Evolutionary conservation across 2,113 vertebrate species (phyloP).

Genomic region (Sturnus vulgaris): DNA sequence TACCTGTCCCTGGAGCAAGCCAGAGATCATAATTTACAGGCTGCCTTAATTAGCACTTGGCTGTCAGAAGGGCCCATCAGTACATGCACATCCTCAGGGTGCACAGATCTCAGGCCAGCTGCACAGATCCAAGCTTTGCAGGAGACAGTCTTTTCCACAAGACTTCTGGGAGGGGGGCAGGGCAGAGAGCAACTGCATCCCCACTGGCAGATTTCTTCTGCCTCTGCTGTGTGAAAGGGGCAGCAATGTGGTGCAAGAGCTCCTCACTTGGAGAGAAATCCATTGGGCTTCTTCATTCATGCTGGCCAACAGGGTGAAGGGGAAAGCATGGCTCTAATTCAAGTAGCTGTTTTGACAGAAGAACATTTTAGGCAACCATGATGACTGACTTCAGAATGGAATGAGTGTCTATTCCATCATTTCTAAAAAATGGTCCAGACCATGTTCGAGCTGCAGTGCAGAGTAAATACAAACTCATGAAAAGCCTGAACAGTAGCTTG

Average conservation of each 20-base stretch:
- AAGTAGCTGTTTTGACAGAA: background rate
- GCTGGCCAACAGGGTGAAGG: background rate
- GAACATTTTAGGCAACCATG: background rate
- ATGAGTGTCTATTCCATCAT: background rate
- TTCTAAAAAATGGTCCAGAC: background rate
- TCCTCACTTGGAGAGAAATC: background rate
- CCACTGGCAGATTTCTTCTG: background rate
- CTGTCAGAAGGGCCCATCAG: background rate
- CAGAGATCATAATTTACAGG: background rate
- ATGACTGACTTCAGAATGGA: background rate
- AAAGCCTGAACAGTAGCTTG: background rate
- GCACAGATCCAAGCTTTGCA: background rate
- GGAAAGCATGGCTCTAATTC: background rate
- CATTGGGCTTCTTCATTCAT: background rate
- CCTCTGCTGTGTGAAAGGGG: background rate
- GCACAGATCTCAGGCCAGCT: background rate
- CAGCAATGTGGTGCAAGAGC: accelerated
- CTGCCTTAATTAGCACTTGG: background rate
- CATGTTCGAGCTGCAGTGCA: background rate
- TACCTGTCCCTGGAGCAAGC: background rate
- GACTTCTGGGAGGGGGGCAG: accelerated
- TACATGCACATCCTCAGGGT: background rate
- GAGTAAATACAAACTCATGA: background rate
- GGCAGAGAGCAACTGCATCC: background rate
- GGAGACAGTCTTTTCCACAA: background rate